phyloP scores from a whole-genome alignment of 1,140 invertebrate species.

The Manduca sexta region DNA sequence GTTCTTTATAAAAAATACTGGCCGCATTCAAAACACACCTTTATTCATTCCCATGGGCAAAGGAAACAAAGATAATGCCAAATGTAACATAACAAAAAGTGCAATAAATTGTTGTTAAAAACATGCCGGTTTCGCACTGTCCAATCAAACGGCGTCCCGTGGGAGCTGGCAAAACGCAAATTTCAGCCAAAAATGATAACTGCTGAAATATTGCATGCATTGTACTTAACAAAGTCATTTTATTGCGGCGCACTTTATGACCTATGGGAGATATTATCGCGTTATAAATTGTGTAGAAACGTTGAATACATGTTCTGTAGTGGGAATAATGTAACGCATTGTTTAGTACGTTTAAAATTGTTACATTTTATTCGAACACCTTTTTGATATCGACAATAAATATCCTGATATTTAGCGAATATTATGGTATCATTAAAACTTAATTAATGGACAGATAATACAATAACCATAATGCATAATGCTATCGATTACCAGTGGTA shows the following conservation, averaged over 20 bases:
- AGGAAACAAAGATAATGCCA: too few species aligned
- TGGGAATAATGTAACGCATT: too few species aligned
- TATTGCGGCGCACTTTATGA: slow-evolving; percentile 16
- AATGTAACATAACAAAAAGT: not conserved
- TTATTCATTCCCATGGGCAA: not conserved
- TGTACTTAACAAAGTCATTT: slow-evolving; percentile 31
- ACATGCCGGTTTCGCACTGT: slow-evolving; percentile 25
- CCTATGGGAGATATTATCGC: slow-evolving; percentile 35
- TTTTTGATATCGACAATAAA: too few species aligned
- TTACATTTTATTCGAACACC: too few species aligned
- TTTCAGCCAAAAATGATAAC: slow-evolving; percentile 52
- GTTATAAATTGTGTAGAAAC: not conserved
- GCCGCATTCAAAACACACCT: too few species aligned
- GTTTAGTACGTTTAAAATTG: too few species aligned
- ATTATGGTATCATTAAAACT: too few species aligned
- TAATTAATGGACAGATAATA: too few species aligned
- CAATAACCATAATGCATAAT: too few species aligned
- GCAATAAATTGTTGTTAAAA: slow-evolving; percentile 19
- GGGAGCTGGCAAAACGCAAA: slow-evolving; percentile 28
- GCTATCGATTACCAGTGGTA: too few species aligned
- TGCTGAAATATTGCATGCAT: slow-evolving; percentile 28
- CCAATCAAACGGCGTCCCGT: slow-evolving; percentile 41
- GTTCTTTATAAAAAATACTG: too few species aligned
- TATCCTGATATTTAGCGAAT: too few species aligned
- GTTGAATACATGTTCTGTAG: not conserved